Evolutionary conservation across 2,797 vertebrate genomes (phyloP).

Genomic region (Propithecus perrieri): DNA sequence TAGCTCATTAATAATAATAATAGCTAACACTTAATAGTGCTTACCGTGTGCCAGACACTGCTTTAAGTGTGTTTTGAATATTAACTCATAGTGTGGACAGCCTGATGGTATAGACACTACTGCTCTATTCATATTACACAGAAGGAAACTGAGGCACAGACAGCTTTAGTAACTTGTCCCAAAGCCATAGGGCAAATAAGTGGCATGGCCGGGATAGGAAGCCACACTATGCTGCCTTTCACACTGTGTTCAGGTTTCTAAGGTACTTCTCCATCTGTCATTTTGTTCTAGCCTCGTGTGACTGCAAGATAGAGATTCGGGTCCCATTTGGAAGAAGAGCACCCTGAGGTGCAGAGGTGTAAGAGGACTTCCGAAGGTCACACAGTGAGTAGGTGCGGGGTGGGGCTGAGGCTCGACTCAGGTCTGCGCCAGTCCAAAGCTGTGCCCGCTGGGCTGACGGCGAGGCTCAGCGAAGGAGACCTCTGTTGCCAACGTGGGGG

Average conservation of each 20-base stretch:
- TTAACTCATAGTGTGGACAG: not conserved
- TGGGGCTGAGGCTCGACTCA: not conserved
- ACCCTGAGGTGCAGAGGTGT: not conserved
- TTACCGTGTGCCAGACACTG: conserved; percentile 20
- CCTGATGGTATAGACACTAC: not conserved
- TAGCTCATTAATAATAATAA: conserved; percentile 77
- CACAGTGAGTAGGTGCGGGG: fast-evolving
- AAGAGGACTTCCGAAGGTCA: not conserved
- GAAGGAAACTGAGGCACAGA: not conserved
- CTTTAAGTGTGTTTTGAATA: conserved; percentile 44
- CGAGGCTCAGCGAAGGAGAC: not conserved
- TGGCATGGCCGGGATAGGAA: fast-evolving
- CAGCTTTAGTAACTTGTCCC: not conserved
- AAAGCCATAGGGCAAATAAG: not conserved
- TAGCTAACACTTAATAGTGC: conserved; percentile 56
- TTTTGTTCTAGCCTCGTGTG: fast-evolving
- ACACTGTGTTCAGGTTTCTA: fast-evolving
- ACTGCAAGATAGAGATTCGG: not conserved
- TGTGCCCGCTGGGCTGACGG: fast-evolving
- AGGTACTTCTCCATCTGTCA: not conserved
- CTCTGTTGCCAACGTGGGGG: fast-evolving
- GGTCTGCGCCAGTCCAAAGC: not conserved
- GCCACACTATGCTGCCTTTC: not conserved
- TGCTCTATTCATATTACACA: not conserved
- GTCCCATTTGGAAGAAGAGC: not conserved